phyloP scores from a whole-genome alignment of 1,140 invertebrate genomes.

The Euglossa dilemma region DNA sequence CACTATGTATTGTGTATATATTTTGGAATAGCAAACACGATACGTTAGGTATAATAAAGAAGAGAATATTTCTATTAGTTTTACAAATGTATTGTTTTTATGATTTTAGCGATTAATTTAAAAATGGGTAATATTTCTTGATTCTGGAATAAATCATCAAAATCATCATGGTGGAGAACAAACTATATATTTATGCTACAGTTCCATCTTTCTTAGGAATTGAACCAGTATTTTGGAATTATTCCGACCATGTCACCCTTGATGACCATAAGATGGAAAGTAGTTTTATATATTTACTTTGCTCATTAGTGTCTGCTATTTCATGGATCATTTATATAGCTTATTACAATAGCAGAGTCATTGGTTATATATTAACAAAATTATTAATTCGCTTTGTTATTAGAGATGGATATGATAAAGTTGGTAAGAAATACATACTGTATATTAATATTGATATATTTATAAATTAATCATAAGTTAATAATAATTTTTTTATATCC shows the following conservation, averaged over 20 bases:
- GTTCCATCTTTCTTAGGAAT: conserved; percentile 74
- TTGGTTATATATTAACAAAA: conserved; percentile 94
- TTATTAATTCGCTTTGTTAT: conserved; percentile 94
- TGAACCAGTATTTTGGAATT: conserved; percentile 77
- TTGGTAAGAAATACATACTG: no score
- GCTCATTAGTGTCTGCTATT: conserved; percentile 91
- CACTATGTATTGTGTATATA: neutral
- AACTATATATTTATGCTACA: conserved; percentile 71
- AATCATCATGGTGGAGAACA: conserved; percentile 71
- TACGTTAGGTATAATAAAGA: neutral
- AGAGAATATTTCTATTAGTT: neutral
- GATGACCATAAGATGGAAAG: conserved; percentile 91
- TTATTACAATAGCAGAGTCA: conserved; percentile 96
- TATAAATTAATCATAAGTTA: no score
- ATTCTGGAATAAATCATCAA: conserved; percentile 32
- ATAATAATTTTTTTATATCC: no score
- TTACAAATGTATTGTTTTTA: conserved; percentile 2
- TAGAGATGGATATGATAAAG: no score
- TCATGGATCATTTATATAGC: conserved; percentile 96
- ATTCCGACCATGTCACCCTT: conserved; percentile 83
- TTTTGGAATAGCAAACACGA: neutral
- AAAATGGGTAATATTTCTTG: conserved; percentile 50
- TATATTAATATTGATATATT: no score
- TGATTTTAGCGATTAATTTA: conserved; percentile 41
- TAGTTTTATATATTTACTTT: conserved; percentile 91